Evolutionary conservation across 1,140 invertebrate species (phyloP).

Genomic region (Drosophila jambulina): DNA sequence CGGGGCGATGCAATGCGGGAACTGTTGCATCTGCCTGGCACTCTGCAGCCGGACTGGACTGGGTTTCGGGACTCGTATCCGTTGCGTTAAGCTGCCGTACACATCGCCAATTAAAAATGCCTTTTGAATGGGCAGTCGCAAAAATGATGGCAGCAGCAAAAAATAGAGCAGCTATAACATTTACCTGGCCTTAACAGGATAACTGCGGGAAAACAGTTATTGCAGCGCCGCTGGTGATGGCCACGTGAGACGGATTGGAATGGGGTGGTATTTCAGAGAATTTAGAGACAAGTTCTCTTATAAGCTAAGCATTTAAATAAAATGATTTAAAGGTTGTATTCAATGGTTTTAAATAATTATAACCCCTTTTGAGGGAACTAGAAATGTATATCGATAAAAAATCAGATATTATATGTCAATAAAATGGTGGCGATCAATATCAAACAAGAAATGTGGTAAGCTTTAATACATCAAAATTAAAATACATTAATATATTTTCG

Average conservation of each 20-base stretch:
- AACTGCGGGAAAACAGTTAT: slow-evolving; percentile 34
- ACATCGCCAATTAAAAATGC: slow-evolving; percentile 79
- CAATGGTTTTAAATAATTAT: too few relatives aligned
- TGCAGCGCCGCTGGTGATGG: neutral
- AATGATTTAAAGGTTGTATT: too few relatives aligned
- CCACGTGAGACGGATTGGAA: neutral
- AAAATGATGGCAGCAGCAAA: slow-evolving; percentile 31
- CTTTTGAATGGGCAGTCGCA: slow-evolving; percentile 64
- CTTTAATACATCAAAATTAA: too few relatives aligned
- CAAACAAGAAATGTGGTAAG: too few relatives aligned
- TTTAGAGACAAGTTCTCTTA: neutral
- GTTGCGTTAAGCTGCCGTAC: slow-evolving; percentile 61
- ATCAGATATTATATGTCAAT: too few relatives aligned
- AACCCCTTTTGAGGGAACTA: too few relatives aligned
- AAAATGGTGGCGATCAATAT: too few relatives aligned
- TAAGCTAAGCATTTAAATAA: neutral
- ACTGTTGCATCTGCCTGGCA: slow-evolving; percentile 58
- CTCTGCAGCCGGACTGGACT: neutral
- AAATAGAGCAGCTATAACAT: slow-evolving; percentile 48
- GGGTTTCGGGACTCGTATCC: slow-evolving; percentile 17
- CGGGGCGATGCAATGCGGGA: slow-evolving; percentile 28
- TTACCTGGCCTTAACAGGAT: slow-evolving; percentile 53
- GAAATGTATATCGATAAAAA: too few relatives aligned
- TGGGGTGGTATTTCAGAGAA: fast-evolving
- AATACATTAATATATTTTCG: too few relatives aligned